Evolutionary conservation across 2,797 vertebrate species (phyloP).

Genomic region (Acrossocheilus wenchowensis): DNA sequence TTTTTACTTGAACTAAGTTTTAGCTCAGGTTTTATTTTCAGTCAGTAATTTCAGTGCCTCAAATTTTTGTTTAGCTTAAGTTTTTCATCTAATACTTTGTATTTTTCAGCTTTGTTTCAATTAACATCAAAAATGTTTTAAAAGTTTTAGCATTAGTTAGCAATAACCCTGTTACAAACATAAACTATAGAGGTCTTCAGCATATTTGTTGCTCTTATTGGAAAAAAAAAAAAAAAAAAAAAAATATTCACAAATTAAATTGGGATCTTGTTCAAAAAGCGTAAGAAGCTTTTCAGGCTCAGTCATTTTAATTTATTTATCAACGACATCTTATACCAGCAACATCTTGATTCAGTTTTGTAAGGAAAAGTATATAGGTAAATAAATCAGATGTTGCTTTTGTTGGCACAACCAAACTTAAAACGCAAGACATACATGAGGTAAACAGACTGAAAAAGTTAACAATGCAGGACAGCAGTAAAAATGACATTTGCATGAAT

Average conservation of each 20-base stretch:
- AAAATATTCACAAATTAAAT: not conserved
- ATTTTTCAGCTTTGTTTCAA: not conserved
- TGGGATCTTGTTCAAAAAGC: not conserved
- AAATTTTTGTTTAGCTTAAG: no score
- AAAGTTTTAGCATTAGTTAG: not conserved
- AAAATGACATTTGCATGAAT: conserved; percentile 27
- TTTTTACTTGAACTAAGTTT: no score
- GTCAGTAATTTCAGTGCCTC: no score
- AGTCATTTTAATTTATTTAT: not conserved
- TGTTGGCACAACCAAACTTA: not conserved
- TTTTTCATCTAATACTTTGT: no score
- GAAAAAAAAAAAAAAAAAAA: no score
- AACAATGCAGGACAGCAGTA: not conserved
- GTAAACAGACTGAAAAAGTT: conserved; percentile 9
- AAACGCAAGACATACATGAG: not conserved
- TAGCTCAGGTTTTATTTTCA: not conserved
- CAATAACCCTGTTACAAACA: not conserved
- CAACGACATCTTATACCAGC: not conserved
- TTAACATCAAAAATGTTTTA: not conserved
- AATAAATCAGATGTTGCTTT: not conserved
- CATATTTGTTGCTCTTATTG: not conserved
- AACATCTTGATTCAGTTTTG: not conserved
- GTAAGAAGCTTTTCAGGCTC: not conserved
- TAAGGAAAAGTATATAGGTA: not conserved
- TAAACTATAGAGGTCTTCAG: no score